A percentile compares a stretch with the other conserved stretches of the same genome.
Conservation (phyloP, 2,113 vertebrate species). For the Heterocephalus glaber region DNA sequence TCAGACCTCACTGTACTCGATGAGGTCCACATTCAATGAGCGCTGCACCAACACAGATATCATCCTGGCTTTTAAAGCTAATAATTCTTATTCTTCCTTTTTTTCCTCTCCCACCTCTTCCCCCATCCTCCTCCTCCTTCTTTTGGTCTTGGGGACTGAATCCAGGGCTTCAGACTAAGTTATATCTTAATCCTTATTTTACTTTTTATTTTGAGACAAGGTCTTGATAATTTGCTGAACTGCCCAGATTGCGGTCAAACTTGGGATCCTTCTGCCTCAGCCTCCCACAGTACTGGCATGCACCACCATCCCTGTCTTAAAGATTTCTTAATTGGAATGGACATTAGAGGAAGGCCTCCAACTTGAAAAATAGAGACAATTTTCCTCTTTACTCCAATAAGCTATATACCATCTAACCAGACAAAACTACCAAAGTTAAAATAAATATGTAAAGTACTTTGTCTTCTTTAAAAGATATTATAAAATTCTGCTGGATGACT, state of each 20-base stretch:
- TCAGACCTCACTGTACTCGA: not conserved
- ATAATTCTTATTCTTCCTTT: not conserved
- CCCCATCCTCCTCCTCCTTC: not conserved
- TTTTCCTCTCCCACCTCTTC: not conserved
- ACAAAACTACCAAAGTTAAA: not conserved
- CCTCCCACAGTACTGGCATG: not conserved
- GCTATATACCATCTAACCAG: not conserved
- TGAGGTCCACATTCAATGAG: not conserved
- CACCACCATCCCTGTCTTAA: not conserved
- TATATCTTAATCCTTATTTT: not conserved
- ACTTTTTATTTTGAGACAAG: not conserved
- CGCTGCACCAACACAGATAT: not conserved
- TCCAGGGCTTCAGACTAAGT: not conserved
- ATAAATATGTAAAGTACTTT: not conserved
- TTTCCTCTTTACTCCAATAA: slow-evolving; percentile 5
- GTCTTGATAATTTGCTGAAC: not conserved
- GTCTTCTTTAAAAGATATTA: not conserved
- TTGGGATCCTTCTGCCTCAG: not conserved
- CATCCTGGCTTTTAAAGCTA: not conserved
- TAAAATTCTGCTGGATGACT: not conserved
- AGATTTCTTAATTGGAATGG: not conserved
- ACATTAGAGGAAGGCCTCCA: not conserved
- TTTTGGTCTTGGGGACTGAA: not conserved
- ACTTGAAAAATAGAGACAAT: not conserved
- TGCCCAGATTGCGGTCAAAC: not conserved